Evolutionary conservation across 1,140 invertebrate species (phyloP).

Genomic region (Calosoma granatense): DNA sequence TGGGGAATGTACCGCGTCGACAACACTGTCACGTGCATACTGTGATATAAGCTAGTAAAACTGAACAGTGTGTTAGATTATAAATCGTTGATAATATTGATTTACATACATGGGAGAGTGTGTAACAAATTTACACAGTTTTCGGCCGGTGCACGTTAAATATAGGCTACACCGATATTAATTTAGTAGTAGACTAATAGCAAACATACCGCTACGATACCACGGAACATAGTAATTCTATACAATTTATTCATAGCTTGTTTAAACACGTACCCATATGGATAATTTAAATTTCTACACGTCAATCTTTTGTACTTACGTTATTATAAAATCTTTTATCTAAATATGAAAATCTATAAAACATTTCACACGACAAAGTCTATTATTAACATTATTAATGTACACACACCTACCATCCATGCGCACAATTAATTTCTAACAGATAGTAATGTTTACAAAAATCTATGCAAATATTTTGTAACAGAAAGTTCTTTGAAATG

Average conservation of each 20-base stretch:
- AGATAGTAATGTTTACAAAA: too few relatives aligned
- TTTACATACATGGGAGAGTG: background rate
- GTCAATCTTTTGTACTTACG: too few relatives aligned
- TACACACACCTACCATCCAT: too few relatives aligned
- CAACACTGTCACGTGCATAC: background rate
- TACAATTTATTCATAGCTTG: conserved; percentile 1
- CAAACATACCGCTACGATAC: background rate
- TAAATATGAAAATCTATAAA: too few relatives aligned
- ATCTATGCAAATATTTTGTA: too few relatives aligned
- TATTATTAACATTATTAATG: too few relatives aligned
- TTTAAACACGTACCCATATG: background rate
- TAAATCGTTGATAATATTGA: conserved; percentile 3
- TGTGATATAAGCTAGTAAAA: background rate
- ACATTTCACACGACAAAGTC: too few relatives aligned
- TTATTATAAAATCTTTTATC: too few relatives aligned
- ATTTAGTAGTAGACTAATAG: conserved; percentile 2
- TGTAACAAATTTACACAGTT: conserved; percentile 3
- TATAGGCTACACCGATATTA: background rate
- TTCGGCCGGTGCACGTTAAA: background rate
- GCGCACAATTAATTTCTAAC: too few relatives aligned
- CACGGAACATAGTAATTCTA: conserved; percentile 3
- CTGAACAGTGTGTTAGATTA: background rate
- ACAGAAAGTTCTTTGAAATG: too few relatives aligned
- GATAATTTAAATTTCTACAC: background rate
- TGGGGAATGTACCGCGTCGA: too few relatives aligned